Base-by-base conservation (phyloP, 2,113 vertebrate species). In the Arothron firmamentum region DNA sequence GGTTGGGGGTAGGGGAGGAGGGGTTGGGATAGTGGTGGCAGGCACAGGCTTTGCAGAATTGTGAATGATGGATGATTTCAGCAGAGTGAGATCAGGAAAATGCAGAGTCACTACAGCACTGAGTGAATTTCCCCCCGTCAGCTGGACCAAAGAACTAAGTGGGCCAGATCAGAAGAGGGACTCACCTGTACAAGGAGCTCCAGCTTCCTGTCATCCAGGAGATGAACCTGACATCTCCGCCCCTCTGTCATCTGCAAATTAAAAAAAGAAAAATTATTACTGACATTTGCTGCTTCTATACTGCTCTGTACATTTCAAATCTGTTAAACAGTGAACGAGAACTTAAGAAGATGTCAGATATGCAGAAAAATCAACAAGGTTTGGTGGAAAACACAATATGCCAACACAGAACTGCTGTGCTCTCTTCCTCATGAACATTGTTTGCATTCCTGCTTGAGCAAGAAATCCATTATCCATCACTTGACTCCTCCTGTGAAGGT, bases 141-240 rank as follows among this genome's bases (percentile, higher is more conserved):
- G 83, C 83, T 78, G 55, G 73, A 75, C 21, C 8, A 48, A 52
- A 31, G 59, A 73, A 48, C 76, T 13, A 5, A 28, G 57, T 63
- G 67, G 4, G 8, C 4, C 18, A 54, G 31, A 49, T 56, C 49
- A 4, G 54, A 62, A 23, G 54, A 56, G 21, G 50, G 25, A 28
- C 65, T 78, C 90, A 97, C 95, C 95, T 98, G 95, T 55, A 98
- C 95, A 0, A 98, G 94, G 64, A 98, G 95, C 79, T 98, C 95
- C 85, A 98, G 87, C 88, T 97, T 97, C 89, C 95, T 91, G 87
- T 97, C 95, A 1, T 98, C 95, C 61, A 98, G 93, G 75, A 98
- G 95, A 85, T 97, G 95, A 73, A 98, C 94, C 87, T 98, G 95
- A 91, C 95, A 98, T 90, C 95, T 91, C 86, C 95, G 93, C 59